Evolutionary conservation across 2,888 invertebrate species (phyloP).

Genomic region (Callosobruchus maculatus): DNA sequence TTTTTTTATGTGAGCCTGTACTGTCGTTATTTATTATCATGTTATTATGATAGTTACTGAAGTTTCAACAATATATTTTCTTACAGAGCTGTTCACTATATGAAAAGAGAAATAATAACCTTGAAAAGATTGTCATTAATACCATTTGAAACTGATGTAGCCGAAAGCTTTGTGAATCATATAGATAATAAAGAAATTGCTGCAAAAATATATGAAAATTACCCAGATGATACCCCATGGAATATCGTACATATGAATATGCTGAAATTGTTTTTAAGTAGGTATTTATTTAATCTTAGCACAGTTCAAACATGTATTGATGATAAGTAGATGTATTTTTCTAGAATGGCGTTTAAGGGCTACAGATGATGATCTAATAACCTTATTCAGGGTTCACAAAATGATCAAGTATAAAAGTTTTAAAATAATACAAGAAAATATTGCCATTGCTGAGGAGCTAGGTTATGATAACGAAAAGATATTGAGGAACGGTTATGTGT

Average conservation of each 20-base stretch:
- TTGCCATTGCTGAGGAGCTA: slow-evolving; percentile 56
- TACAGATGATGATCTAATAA: slow-evolving; percentile 38
- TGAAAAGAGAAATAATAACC: slow-evolving; percentile 14
- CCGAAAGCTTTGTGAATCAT: slow-evolving; percentile 39
- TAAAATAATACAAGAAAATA: slow-evolving; percentile 52
- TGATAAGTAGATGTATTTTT: no score
- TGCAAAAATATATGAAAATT: slow-evolving; percentile 7
- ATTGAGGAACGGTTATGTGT: slow-evolving; percentile 57
- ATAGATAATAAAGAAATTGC: slow-evolving; percentile 26
- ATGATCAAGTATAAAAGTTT: slow-evolving; percentile 50
- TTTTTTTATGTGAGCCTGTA: no score
- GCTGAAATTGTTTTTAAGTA: slow-evolving; percentile 38
- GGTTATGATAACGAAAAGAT: slow-evolving; percentile 55
- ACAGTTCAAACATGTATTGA: no score
- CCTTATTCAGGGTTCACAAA: slow-evolving; percentile 42
- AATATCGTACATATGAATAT: slow-evolving; percentile 36
- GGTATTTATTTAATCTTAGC: no score
- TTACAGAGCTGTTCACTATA: slow-evolving; percentile 21
- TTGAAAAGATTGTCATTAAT: slow-evolving; percentile 48
- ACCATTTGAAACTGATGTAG: slow-evolving; percentile 43
- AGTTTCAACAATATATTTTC: slow-evolving; percentile 4
- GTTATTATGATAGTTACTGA: no score
- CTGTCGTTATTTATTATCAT: no score
- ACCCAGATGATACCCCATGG: slow-evolving; percentile 27
- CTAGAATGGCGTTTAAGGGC: slow-evolving; percentile 47